phyloP scores from a whole-genome alignment of 2,113 vertebrate genomes.

The Phasianus colchicus region DNA sequence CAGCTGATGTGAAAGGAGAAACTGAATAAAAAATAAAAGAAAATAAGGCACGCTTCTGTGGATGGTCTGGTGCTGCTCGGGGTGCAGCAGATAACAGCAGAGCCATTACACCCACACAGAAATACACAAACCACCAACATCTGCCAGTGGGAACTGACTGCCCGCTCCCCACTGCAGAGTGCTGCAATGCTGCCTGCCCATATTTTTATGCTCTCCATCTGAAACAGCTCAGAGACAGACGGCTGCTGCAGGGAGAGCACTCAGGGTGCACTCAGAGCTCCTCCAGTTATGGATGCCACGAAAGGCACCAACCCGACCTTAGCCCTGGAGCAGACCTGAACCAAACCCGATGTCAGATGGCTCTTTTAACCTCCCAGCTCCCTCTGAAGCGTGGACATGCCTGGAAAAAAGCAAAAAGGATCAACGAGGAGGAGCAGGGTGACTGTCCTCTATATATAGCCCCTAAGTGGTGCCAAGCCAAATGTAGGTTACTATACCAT shows the following conservation, averaged over 20 bases:
- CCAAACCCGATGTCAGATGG: accelerated
- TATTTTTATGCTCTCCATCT: neutral
- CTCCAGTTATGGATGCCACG: too few species aligned
- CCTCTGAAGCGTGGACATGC: neutral
- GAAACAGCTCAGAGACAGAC: accelerated
- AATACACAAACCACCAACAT: neutral
- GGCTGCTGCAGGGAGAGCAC: neutral
- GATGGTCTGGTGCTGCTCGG: neutral
- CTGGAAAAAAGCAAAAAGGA: neutral
- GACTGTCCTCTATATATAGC: constrained; percentile 40
- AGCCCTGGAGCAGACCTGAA: neutral
- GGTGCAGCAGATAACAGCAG: neutral
- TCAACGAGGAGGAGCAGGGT: neutral
- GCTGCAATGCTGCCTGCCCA: neutral
- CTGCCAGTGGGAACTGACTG: neutral
- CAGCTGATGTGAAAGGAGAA: neutral
- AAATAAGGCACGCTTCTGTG: neutral
- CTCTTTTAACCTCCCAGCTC: neutral
- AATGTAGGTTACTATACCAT: constrained; percentile 65
- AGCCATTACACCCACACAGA: neutral
- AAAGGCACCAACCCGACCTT: neutral
- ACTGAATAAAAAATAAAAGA: too few species aligned
- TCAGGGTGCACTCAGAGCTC: neutral
- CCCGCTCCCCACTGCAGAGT: accelerated
- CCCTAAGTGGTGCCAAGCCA: constrained; percentile 21